Percentiles rank a stretch among this genome's conserved stretches.
phyloP scores from a whole-genome alignment of 2,888 invertebrate genomes.

The Andrena minutula region DNA sequence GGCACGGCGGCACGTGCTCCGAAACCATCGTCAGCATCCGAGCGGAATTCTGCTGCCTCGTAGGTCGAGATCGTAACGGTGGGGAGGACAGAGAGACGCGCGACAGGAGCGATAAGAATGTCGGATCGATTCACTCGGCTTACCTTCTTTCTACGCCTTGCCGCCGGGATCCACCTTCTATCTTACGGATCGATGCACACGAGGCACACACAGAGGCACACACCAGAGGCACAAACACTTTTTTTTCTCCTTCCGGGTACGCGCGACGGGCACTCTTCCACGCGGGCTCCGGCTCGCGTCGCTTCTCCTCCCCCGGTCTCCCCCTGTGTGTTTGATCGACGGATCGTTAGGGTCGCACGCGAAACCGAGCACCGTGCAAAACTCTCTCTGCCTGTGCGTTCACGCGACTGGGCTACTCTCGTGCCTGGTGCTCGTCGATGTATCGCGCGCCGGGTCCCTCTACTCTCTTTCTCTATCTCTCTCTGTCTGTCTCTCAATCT shows the following conservation, averaged over 20 bases:
- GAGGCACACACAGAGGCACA: slow-evolving; percentile 47
- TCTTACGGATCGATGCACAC: slow-evolving; percentile 56
- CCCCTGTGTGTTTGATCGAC: slow-evolving; percentile 4
- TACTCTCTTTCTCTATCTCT: slow-evolving; percentile 13
- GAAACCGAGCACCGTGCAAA: slow-evolving; percentile 67
- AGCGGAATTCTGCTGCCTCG: not conserved
- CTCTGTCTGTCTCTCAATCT: slow-evolving; percentile 3
- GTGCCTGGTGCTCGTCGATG: slow-evolving; percentile 28
- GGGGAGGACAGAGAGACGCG: not conserved
- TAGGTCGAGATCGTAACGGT: not conserved
- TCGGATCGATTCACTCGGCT: slow-evolving; percentile 9
- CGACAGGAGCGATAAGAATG: not conserved
- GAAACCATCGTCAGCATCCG: slow-evolving; percentile 22
- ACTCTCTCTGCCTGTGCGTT: slow-evolving; percentile 18
- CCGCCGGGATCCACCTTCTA: slow-evolving; percentile 38
- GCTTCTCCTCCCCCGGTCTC: not conserved
- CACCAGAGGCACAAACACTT: slow-evolving; percentile 41
- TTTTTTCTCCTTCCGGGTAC: slow-evolving; percentile 24
- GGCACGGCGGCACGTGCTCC: slow-evolving; percentile 62
- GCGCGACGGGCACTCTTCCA: slow-evolving; percentile 22
- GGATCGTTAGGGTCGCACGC: slow-evolving; percentile 54
- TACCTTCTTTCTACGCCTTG: slow-evolving; percentile 44
- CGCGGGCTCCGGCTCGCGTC: not conserved
- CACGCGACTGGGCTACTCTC: slow-evolving; percentile 28
- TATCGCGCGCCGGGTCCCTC: slow-evolving; percentile 34